Evolutionary conservation across 1,140 invertebrate species (phyloP).

Genomic region (Potamilus streckersoni): DNA sequence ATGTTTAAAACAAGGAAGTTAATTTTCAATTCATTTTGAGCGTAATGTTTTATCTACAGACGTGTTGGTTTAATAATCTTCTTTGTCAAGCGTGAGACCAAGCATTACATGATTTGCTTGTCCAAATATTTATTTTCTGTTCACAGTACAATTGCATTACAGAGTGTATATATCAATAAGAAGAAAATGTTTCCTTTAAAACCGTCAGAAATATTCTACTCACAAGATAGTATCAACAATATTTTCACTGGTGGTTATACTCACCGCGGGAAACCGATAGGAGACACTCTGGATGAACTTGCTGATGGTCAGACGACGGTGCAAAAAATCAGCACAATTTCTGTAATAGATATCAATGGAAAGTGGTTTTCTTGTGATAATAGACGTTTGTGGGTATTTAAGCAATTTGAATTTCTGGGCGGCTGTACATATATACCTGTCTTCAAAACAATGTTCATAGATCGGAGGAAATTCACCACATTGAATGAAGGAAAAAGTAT

Average conservation of each 20-base stretch:
- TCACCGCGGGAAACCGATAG: background rate
- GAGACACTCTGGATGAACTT: conserved; percentile 3
- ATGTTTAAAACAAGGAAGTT: too few species aligned
- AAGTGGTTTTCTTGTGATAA: conserved; percentile 3
- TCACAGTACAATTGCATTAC: too few species aligned
- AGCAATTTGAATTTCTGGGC: background rate
- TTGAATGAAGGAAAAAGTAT: background rate
- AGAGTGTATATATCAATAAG: too few species aligned
- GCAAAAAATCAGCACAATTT: background rate
- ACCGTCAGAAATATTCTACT: conserved; percentile 12
- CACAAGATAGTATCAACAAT: conserved; percentile 9
- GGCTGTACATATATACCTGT: conserved; percentile 2
- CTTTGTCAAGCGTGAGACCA: too few species aligned
- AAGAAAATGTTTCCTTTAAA: background rate
- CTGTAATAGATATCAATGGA: background rate
- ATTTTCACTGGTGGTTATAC: background rate
- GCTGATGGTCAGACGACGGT: background rate
- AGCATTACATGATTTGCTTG: too few species aligned
- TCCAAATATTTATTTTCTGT: too few species aligned
- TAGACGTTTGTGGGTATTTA: conserved; percentile 4
- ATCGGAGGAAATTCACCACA: background rate
- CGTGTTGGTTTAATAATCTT: too few species aligned
- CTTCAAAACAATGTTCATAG: background rate
- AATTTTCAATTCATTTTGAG: too few species aligned
- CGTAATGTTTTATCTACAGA: too few species aligned